Base-by-base conservation (phyloP, 2,888 invertebrate genomes). In the Branchellion lobata region DNA sequence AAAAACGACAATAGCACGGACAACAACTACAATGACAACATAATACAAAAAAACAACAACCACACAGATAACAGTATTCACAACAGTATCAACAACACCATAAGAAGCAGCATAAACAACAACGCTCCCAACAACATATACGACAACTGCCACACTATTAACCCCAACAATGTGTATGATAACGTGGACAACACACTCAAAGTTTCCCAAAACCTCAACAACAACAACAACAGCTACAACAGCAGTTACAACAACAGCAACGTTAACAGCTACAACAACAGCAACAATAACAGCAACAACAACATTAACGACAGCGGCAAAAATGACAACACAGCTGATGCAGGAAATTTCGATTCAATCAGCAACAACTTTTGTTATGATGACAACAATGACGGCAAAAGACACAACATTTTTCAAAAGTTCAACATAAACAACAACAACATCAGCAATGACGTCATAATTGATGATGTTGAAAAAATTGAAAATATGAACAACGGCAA, bases 31-130 rank as follows among this genome's bases (percentile, higher is more conserved):
- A 5, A 65, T 21, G 8, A 65, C 65, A 65, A 65, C 65, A 65
- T 27, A 5, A 65, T 11, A 3, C 29, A 27, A 11, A 29, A 69
- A 69, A 34, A 29, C 14, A 5, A n/a, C 69, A 69, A n/a, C 69
- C 8, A 5, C 5, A n/a, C 14, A 8, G 34, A 69, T n/a, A 69
- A 29, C 34, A 33, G 31, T n/a, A 5, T 24, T 34, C 31, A 8
- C 69, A 69, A 69, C 69, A n/a, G 29, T 27, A 27, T 27, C 69
- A 69, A 69, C 69, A 29, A 8, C 69, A 69, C 3, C 69, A 69
- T 27, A 11, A 33, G n/a, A 3, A 31, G 5, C 3, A 69, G 29
- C 33, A 69, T 5, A 3, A 69, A 31, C 69, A n/a, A 8, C 69
- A 69, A 31, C 69, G 29, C n/a, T 5, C 8, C 8, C 69, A 69